These are phyloP conservation scores for Drosophila demipolita DNA, from an alignment of 2,888 invertebrate species.

Conservation along the genomic window DNA sequence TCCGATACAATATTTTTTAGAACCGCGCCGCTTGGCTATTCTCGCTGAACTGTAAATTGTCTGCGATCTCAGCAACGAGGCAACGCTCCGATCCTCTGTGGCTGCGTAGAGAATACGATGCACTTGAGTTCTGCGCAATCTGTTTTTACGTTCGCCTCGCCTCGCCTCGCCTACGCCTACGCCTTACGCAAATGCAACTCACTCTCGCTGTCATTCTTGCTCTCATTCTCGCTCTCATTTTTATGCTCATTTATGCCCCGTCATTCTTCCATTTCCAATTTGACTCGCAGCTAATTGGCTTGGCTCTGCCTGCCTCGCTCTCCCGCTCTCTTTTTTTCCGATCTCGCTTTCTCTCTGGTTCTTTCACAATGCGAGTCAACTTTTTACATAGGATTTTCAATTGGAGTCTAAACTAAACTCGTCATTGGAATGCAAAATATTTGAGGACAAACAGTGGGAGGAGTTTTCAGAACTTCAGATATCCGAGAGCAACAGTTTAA, in stretches of 20 bases:
- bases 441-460: neutral
- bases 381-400: constrained; percentile 15
- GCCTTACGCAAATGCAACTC: constrained; percentile 63
- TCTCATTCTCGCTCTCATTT: neutral
- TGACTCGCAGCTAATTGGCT: constrained; percentile 38
- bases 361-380: constrained; percentile 8
- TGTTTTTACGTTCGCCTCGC: constrained; percentile 63
- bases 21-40: constrained; percentile 73
- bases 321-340: neutral
- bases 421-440: constrained; percentile 35
- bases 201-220: constrained; percentile 32
- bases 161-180: no score
- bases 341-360: neutral
- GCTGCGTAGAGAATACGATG: constrained; percentile 17
- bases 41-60: constrained; percentile 72
- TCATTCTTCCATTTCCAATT: constrained; percentile 29
- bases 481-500: constrained; percentile 2
- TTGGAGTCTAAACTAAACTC: constrained; percentile 34
- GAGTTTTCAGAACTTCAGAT: constrained; percentile 22
- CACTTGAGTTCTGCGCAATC: constrained; percentile 54
- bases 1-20: constrained; percentile 32
- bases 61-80: constrained; percentile 20
- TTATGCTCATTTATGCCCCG: neutral
- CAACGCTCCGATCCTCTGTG: constrained; percentile 49
- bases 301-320: constrained; percentile 2